A percentile compares a stretch with the other conserved stretches of the same genome.
phyloP scores from a whole-genome alignment of 2,797 vertebrate species.

The Arremon aurantiirostris region DNA sequence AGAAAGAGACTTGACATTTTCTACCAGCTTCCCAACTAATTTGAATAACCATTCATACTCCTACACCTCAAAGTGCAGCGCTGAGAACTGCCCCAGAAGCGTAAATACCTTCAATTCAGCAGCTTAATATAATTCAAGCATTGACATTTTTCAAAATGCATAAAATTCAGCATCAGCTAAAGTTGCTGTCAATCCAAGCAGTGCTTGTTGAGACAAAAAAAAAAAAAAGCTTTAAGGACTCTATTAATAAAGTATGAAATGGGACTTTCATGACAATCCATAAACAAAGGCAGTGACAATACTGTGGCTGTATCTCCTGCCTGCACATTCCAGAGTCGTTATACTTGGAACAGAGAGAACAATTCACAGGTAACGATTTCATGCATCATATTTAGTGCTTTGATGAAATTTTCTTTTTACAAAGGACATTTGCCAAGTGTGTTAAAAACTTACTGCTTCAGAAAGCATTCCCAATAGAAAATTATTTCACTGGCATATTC shows the following conservation, averaged over 20 bases:
- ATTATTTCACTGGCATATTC: slow-evolving; percentile 24
- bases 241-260: slow-evolving; percentile 65
- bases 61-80: not conserved
- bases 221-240: slow-evolving; percentile 41
- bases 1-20: slow-evolving; percentile 17
- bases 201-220: not conserved
- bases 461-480: slow-evolving; percentile 41
- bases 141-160: slow-evolving; percentile 64
- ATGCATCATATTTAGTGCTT: slow-evolving; percentile 11
- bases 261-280: slow-evolving; percentile 37
- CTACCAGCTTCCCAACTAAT: not conserved
- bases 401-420: slow-evolving; percentile 25
- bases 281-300: slow-evolving; percentile 50
- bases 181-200: slow-evolving; percentile 60
- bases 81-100: not conserved
- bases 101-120: slow-evolving; percentile 33
- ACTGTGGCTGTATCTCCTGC: slow-evolving; percentile 1
- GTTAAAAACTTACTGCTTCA: slow-evolving; percentile 29
- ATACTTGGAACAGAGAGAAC: slow-evolving; percentile 9
- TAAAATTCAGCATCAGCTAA: slow-evolving; percentile 56
- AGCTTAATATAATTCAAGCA: slow-evolving; percentile 55
- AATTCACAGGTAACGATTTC: slow-evolving; percentile 37
- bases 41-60: slow-evolving; percentile 26
- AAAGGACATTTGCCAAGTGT: slow-evolving; percentile 18
- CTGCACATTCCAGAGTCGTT: not conserved